Conservation (phyloP, 92 coral and sea anemone species). For the Parazoanthus darwini region DNA sequence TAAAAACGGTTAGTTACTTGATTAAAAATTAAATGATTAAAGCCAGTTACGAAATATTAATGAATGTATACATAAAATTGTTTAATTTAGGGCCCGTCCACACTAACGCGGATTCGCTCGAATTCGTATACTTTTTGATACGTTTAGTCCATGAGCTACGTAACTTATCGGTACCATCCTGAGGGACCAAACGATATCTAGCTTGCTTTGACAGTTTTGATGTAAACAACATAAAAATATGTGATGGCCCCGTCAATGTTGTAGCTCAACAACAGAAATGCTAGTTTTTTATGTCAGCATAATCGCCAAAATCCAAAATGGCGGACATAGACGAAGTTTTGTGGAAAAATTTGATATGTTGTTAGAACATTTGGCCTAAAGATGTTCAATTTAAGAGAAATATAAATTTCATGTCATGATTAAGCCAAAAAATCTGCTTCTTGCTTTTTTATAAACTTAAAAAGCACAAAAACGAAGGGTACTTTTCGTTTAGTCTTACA, state of each 20-base stretch:
- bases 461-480: background rate
- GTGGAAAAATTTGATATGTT: background rate
- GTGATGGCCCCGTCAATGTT: background rate
- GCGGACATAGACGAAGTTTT: background rate
- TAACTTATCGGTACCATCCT: no score
- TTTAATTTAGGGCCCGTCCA: no score
- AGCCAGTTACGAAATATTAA: background rate
- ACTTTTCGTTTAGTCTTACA: conserved; percentile 9
- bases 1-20: background rate
- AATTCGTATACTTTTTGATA: no score
- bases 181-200: no score
- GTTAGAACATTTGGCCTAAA: background rate
- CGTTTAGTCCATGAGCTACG: no score
- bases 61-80: no score
- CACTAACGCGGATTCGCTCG: no score
- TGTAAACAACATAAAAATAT: no score
- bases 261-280: background rate
- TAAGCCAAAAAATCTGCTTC: conserved; percentile 3
- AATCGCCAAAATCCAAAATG: conserved; percentile 14
- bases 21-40: background rate
- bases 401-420: background rate
- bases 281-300: conserved; percentile 12
- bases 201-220: no score
- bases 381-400: background rate
- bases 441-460: conserved; percentile 10